These are phyloP conservation scores for Drosophila borealis DNA, from an alignment of 2,888 invertebrate species.

Conservation along the genomic window DNA sequence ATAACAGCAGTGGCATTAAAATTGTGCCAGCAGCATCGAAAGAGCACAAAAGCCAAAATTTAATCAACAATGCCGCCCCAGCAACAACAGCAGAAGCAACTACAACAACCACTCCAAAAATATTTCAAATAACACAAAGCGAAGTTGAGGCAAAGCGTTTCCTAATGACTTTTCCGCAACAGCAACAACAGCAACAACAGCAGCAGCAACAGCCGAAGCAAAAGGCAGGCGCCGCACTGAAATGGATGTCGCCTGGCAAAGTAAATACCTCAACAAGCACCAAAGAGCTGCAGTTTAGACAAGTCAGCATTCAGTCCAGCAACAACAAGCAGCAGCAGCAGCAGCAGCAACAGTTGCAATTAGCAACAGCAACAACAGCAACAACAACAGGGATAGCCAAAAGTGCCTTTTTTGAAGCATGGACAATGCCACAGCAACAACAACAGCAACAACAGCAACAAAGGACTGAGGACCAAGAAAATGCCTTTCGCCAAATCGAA, in stretches of 20 bases:
- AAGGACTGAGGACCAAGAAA: constrained; percentile 83
- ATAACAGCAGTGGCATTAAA: constrained; percentile 46
- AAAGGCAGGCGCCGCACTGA: constrained; percentile 30
- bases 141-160: constrained; percentile 46
- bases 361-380: constrained; percentile 13
- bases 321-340: constrained; percentile 33
- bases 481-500: constrained; percentile 84
- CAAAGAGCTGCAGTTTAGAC: constrained; percentile 49
- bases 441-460: constrained; percentile 50
- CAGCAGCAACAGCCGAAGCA: constrained; percentile 17
- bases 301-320: constrained; percentile 41
- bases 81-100: constrained; percentile 23
- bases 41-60: constrained; percentile 60
- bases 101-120: constrained; percentile 31
- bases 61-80: constrained; percentile 31
- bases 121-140: constrained; percentile 47
- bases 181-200: constrained; percentile 27
- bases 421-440: constrained; percentile 32
- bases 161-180: constrained; percentile 41
- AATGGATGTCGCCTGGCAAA: constrained; percentile 44
- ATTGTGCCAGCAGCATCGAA: constrained; percentile 31
- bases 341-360: constrained; percentile 26
- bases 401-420: constrained; percentile 71
- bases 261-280: constrained; percentile 56
- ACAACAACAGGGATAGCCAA: constrained; percentile 50